Evolutionary conservation across 2,797 vertebrate species (phyloP), one percentile per base, ranked within the genome.

Genomic region (Furcifer pardalis): DNA sequence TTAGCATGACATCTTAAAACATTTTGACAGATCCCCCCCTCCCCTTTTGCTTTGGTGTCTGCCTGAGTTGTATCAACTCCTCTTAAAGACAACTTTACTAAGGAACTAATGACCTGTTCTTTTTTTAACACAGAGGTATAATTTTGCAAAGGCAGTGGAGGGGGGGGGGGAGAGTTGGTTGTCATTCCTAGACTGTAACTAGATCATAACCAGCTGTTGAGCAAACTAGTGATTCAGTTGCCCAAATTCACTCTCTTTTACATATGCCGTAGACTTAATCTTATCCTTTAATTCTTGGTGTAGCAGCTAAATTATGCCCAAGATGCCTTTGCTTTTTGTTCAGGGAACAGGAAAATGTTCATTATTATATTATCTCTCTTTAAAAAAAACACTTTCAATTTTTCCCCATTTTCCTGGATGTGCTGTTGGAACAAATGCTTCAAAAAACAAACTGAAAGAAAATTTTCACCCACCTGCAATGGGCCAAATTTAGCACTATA

Each of bases 1-100:
- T 87, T 81, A 84, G 68, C 32, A 7, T 32, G 83, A 84, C 86
- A 66, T 84, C 84, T 81, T 81, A 81, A 87, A 84, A 78, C 79
- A 73, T 84, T 84, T 81, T 84, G 86, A 84, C 82, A 87, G 86
- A 49, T 78, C 12, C 12, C 27, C 15, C 44, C 59, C 60, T 17
- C 17, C 7, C 37, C 35, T 46, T 76, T 77, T 12, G n/a, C 68
- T 82, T 81, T 80, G 72, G 65, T 56, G 78, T 72, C 82, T 65
- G 65, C 44, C 66, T 59, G 66, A 59, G 46, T 52, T 60, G 59
- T 66, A 77, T 66, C 66, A 65, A 65, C 72, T 44, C 86, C 66
- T 84, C 72, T 52, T 40, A 77, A 84, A 81, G 82, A 80, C 73
- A 78, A 66, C 72, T 46, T 87, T 59, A 37, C 37, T n/a, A 78